phyloP scores from a whole-genome alignment of 53 echinoderm and acorn worm genomes.

The Echinarachnius parma region DNA sequence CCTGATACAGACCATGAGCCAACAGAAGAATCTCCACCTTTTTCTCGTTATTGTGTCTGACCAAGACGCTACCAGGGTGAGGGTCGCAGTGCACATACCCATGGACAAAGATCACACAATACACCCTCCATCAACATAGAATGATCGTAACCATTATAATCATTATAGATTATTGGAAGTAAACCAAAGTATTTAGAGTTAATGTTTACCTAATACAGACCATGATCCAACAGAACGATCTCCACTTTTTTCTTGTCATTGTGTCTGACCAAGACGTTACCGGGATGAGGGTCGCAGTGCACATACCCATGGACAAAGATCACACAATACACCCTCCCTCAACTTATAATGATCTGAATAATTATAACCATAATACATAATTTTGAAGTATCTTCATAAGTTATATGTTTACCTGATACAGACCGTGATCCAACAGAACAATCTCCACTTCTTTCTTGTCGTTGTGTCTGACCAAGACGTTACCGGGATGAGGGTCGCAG shows the following conservation, averaged over 20 bases:
- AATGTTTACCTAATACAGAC: slow-evolving; percentile 98
- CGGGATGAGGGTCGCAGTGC: slow-evolving; percentile 97
- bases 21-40: no score
- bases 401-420: slow-evolving; percentile 88
- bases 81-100: no score
- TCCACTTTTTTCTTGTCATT: slow-evolving; percentile 54
- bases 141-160: no score
- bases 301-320: slow-evolving; percentile 98
- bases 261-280: slow-evolving; percentile 81
- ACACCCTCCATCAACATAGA: no score
- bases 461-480: slow-evolving; percentile 73
- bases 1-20: no score
- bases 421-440: slow-evolving; percentile 91
- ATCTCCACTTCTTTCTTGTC: slow-evolving; percentile 64
- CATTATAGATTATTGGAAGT: no score
- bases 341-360: slow-evolving; percentile 72
- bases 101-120: no score
- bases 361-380: no score
- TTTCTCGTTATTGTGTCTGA: no score
- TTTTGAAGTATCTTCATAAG: neutral
- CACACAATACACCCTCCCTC: slow-evolving; percentile 96
- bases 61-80: no score
- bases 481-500: slow-evolving; percentile 98
- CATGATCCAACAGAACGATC: slow-evolving; percentile 94
- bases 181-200: no score